Percentiles rank a stretch among this genome's conserved stretches.
phyloP scores from a whole-genome alignment of 1,140 invertebrate genomes.

The Drosophila punjabiensis region DNA sequence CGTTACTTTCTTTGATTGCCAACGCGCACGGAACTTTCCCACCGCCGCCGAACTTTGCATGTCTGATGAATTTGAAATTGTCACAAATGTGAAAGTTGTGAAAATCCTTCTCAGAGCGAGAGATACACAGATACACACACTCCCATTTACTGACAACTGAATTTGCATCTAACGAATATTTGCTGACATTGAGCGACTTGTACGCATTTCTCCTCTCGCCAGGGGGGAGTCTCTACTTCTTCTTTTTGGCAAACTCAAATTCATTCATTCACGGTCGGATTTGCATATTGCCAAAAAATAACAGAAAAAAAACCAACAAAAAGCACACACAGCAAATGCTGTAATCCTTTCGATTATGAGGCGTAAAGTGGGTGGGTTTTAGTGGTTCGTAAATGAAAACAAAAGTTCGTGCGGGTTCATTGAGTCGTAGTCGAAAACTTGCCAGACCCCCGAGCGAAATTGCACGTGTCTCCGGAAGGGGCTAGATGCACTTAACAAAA shows the following conservation, averaged over 20 bases:
- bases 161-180: conserved; percentile 71
- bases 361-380: conserved; percentile 7
- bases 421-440: conserved; percentile 70
- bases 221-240: neutral
- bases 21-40: conserved; percentile 71
- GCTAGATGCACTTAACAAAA: too few relatives aligned
- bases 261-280: conserved; percentile 63
- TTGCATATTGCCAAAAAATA: conserved; percentile 48
- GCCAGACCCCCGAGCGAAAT: conserved; percentile 53
- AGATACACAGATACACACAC: conserved; percentile 39
- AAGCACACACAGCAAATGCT: conserved; percentile 12
- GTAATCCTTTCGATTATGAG: conserved; percentile 54
- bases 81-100: conserved; percentile 82
- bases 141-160: conserved; percentile 22
- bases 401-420: conserved; percentile 83
- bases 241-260: conserved; percentile 19
- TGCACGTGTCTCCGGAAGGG: conserved; percentile 42
- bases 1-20: conserved; percentile 78
- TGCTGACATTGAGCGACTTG: conserved; percentile 76
- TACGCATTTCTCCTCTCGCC: conserved; percentile 55
- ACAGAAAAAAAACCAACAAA: neutral
- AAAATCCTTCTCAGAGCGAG: conserved; percentile 30
- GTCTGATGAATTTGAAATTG: conserved; percentile 84
- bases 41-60: conserved; percentile 67
- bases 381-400: conserved; percentile 62